Base-by-base conservation (phyloP, 2,113 vertebrate species). In the Psophia crepitans region DNA sequence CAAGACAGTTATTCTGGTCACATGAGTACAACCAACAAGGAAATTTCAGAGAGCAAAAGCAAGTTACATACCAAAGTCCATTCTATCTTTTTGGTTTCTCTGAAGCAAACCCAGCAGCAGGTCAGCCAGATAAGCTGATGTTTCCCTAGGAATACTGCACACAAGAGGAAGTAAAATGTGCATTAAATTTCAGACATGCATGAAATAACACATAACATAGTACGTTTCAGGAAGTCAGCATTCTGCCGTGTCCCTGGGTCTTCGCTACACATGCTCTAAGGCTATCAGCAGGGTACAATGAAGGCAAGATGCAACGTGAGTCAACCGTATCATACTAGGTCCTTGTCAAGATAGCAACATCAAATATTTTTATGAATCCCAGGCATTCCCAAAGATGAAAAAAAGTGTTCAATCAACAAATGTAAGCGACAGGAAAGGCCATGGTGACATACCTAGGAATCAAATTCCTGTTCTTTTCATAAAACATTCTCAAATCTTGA, bases 401-500 rank as follows among this genome's bases (percentile, higher is more conserved):
- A 71, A 68, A 92, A 80, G 69, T 53, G 77, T 71, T 84, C 65
- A 94, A 26, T 84, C 83, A 95, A 82, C 68, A 86, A 94, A n/a
- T 17, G 2, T 13, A 78, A 88, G 54, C 10, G 48, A 84, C 75
- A 96, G 69, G 44, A 94, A 86, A 89, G 65, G 76, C 44, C 80
- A 65, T 0, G 4, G 53, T 92, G 76, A 98, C 98, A 94, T 98
- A 99, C 99, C 98, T 99, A 90, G 99, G 99, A 93, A 99, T 98
- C 87, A 99, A 98, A 91, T 98, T 99, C 95, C 99, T 99, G 98
- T 99, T 99, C 97, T 99, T 99, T 95, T 99, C 99, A 97, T 99
- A 99, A 97, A 99, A 99, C 98, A 99, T 98, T 98, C 99, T 98
- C 97, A 99, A 96, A 95, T 99, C 99, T 98, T 99, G 99, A 91